phyloP scores from a whole-genome alignment of 2,888 invertebrate genomes.

The Oegoconia quadripuncta region DNA sequence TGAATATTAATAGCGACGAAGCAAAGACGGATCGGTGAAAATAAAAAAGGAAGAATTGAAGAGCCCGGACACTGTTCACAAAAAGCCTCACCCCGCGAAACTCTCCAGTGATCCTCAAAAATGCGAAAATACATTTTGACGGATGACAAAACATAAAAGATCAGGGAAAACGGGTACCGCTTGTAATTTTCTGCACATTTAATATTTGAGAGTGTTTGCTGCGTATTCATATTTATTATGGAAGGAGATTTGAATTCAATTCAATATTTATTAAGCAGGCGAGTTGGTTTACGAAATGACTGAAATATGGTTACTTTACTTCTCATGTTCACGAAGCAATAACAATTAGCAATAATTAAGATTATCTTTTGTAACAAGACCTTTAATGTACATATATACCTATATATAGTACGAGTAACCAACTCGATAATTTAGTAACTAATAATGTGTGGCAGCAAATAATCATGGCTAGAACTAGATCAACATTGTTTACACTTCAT shows the following conservation, averaged over 20 bases:
- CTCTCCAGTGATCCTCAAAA: conserved; percentile 46
- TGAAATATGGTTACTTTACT: too few relatives aligned
- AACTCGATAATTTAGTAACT: too few relatives aligned
- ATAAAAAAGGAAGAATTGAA: conserved; percentile 35
- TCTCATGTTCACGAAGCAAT: too few relatives aligned
- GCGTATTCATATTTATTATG: conserved; percentile 21
- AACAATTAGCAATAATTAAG: too few relatives aligned
- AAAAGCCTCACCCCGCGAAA: conserved; percentile 40
- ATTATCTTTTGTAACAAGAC: too few relatives aligned
- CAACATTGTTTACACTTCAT: too few relatives aligned
- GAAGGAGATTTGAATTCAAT: conserved; percentile 2
- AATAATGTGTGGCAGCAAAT: too few relatives aligned
- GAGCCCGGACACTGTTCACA: conserved; percentile 54
- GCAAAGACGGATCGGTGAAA: conserved; percentile 41
- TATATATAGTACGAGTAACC: too few relatives aligned
- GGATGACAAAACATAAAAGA: conserved; percentile 71
- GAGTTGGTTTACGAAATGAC: not conserved
- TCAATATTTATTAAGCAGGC: not conserved
- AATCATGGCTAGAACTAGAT: too few relatives aligned
- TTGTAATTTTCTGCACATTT: conserved; percentile 65
- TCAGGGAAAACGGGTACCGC: conserved; percentile 35
- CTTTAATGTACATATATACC: too few relatives aligned
- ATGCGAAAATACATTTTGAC: conserved; percentile 70
- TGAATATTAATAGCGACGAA: conserved; percentile 71
- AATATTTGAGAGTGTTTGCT: conserved; percentile 62